These are phyloP conservation scores for Sylvicola cinctus DNA, from an alignment of 2,888 invertebrate genomes.

Conservation along the genomic window DNA sequence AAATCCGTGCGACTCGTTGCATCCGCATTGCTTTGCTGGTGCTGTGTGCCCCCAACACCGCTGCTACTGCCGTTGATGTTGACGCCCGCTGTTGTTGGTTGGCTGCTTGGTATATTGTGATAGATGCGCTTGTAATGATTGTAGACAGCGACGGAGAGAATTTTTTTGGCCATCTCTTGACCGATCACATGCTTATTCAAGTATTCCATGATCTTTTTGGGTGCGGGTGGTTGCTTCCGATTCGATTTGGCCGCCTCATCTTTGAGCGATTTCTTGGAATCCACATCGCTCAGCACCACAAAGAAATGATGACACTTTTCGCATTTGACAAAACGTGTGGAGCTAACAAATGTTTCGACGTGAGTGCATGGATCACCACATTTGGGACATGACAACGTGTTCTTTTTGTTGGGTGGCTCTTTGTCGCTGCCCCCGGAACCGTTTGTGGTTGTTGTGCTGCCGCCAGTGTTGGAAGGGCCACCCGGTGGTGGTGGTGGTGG, in stretches of 20 bases:
- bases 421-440: constrained; percentile 29
- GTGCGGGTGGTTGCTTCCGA: constrained; percentile 82
- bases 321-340: constrained; percentile 91
- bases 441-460: constrained; percentile 9
- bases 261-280: constrained; percentile 69
- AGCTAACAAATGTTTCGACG: constrained; percentile 92
- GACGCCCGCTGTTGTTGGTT: constrained; percentile 5
- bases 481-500: background rate
- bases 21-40: constrained; percentile 21
- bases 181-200: constrained; percentile 93
- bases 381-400: constrained; percentile 78
- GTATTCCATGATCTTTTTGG: constrained; percentile 93
- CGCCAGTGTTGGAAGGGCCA: background rate
- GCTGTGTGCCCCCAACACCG: constrained; percentile 6
- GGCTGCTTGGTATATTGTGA: constrained; percentile 52
- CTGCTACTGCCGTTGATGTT: background rate
- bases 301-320: constrained; percentile 97
- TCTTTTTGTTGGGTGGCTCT: constrained; percentile 34
- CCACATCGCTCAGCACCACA: constrained; percentile 83
- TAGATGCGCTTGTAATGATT: constrained; percentile 97
- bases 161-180: constrained; percentile 94
- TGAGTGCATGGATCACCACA: constrained; percentile 95
- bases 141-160: constrained; percentile 92
- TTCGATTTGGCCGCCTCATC: constrained; percentile 36
- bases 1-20: constrained; percentile 37